phyloP scores from a whole-genome alignment of 2,113 vertebrate species.

The Clarias magur region DNA sequence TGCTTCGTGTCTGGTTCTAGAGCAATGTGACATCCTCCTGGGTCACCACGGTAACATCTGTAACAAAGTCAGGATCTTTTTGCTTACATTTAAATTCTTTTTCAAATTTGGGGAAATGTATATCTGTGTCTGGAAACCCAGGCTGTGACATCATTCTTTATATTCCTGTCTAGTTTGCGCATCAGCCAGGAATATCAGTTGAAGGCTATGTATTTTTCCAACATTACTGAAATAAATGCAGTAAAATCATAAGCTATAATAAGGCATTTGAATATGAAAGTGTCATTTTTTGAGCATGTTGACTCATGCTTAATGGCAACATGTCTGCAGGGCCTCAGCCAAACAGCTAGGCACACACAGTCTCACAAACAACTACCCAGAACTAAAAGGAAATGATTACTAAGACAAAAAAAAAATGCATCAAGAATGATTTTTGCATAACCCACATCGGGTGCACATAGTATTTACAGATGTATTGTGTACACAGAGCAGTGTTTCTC shows the following conservation, averaged over 20 bases:
- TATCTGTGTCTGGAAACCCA: neutral
- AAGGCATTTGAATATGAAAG: neutral
- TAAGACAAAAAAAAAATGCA: neutral
- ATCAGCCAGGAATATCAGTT: neutral
- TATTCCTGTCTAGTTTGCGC: neutral
- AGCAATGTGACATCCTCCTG: constrained; percentile 18
- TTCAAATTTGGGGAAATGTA: neutral
- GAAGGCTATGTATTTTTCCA: neutral
- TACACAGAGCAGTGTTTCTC: neutral
- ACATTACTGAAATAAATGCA: neutral
- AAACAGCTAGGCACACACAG: neutral
- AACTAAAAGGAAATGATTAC: neutral
- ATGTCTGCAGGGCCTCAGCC: neutral
- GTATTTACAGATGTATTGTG: neutral
- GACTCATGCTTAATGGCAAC: neutral
- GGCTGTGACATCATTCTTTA: neutral
- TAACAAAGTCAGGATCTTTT: constrained; percentile 1
- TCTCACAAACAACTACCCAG: neutral
- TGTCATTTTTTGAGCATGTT: neutral
- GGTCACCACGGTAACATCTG: constrained; percentile 21
- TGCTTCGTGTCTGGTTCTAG: constrained; percentile 14
- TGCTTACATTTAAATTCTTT: neutral
- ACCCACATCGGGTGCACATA: neutral
- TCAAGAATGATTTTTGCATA: neutral
- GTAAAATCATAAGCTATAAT: neutral